Conservation (phyloP, 2,113 vertebrate species). For the Xiphophorus couchianus region DNA sequence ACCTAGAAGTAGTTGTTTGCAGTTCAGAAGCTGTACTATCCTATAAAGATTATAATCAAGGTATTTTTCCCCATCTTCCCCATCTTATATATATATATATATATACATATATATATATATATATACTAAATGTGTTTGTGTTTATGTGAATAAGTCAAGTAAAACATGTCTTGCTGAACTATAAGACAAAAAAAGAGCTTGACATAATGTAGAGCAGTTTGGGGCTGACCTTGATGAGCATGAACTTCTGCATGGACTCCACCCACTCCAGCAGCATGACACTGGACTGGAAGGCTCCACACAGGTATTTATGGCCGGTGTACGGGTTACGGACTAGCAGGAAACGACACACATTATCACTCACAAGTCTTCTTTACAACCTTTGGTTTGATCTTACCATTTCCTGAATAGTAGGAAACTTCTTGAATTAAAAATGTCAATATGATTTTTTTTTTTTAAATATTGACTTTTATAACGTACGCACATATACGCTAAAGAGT, state of each 20-base stretch:
- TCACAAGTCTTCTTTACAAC: neutral
- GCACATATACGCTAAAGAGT: neutral
- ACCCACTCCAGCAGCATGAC: slow-evolving; percentile 97
- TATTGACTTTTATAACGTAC: too few species aligned
- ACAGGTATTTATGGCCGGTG: slow-evolving; percentile 95
- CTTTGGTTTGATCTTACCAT: neutral
- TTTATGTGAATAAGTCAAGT: too few species aligned
- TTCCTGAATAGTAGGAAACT: neutral
- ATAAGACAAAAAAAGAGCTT: too few species aligned
- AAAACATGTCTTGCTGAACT: too few species aligned
- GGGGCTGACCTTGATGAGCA: slow-evolving; percentile 94
- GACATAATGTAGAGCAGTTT: neutral
- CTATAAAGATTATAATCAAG: too few species aligned
- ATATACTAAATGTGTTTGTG: too few species aligned
- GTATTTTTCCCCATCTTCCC: too few species aligned
- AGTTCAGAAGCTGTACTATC: too few species aligned
- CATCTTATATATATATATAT: too few species aligned
- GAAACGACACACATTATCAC: slow-evolving; percentile 34
- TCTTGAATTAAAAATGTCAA: neutral
- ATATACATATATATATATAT: too few species aligned
- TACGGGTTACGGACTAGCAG: slow-evolving; percentile 94
- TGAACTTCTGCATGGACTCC: slow-evolving; percentile 98
- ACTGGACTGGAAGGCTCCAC: slow-evolving; percentile 96
- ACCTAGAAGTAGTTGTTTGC: too few species aligned
- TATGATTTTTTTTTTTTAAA: too few species aligned